Base-by-base conservation (phyloP, 2,797 vertebrate genomes). In the Crax fasciolata region DNA sequence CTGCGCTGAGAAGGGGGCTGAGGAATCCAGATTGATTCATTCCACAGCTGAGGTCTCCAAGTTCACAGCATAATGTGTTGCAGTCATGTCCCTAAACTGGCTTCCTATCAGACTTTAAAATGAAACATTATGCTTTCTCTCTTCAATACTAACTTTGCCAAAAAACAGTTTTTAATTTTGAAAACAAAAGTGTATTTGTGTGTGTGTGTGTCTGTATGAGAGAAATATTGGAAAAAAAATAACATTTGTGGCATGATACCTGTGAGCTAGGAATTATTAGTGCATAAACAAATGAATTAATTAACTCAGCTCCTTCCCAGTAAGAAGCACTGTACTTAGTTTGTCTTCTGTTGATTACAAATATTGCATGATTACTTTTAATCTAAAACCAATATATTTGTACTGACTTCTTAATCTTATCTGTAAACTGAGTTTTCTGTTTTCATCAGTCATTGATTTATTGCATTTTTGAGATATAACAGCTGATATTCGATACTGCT, bases 351-450 rank as follows among this genome's bases (percentile, higher is more conserved):
- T 74, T 88, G 92, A 72, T 88, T 91, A 46, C 46, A 89, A 83
- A 65, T 48, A 65, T 84, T 77, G 73, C 0, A 0, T 93, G 86
- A 91, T 91, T 79, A 59, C 49, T 89, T 95, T 92, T 81, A 93
- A 89, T 92, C 68, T 81, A 96, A 91, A 92, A 88, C 73, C 49
- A 92, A 93, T 94, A 94, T 72, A 93, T 94, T 80, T 91, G n/a
- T 84, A 57, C 78, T 54, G 87, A 55, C 57, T 75, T 74, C 63
- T 88, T 94, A 87, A 90, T 93, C 92, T 92, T 67, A 89, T 91
- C 76, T 89, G 61, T 80, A 94, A 95, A 92, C 8, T 27, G 46
- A 93, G 49, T 17, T 86, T 58, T 95, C 81, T 76, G 39, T 21
- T 87, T 93, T 95, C 79, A 88, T 82, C 86, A 94, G 75, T 61